These are phyloP conservation scores for Alosa sapidissima DNA, from an alignment of 2,797 vertebrate species.

Conservation along the genomic window DNA sequence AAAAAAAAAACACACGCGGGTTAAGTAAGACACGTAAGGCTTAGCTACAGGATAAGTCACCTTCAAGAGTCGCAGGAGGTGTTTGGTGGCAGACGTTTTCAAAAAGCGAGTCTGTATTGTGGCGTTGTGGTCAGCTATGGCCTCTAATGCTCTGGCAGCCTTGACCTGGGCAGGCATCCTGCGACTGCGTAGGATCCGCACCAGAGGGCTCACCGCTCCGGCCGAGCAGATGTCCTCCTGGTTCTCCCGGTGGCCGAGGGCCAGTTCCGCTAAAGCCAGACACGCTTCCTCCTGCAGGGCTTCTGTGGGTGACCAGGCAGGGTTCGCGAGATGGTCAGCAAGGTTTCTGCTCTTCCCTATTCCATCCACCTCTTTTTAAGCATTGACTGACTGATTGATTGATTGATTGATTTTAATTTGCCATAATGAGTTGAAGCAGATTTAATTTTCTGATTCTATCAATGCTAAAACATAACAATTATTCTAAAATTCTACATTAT, in stretches of 20 bases:
- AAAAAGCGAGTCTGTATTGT: constrained; percentile 69
- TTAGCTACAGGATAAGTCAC: constrained; percentile 50
- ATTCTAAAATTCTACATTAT: not conserved
- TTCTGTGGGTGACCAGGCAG: constrained; percentile 51
- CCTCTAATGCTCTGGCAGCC: constrained; percentile 72
- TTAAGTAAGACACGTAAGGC: not conserved
- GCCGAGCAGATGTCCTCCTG: constrained; percentile 65
- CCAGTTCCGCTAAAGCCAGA: constrained; percentile 71
- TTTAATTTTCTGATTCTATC: not conserved
- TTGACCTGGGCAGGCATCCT: constrained; percentile 68
- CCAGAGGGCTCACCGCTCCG: constrained; percentile 64
- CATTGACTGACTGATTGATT: not conserved
- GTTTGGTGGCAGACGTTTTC: constrained; percentile 59
- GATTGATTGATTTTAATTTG: not conserved
- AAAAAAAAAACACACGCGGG: not conserved
- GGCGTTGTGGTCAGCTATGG: constrained; percentile 66
- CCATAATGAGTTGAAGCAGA: not conserved
- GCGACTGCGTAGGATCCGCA: constrained; percentile 66
- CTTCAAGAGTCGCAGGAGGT: constrained; percentile 73
- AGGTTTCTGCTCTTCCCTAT: not conserved
- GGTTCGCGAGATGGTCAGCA: not conserved
- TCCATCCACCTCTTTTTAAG: too few relatives aligned
- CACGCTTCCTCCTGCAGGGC: constrained; percentile 66
- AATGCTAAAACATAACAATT: too few relatives aligned
- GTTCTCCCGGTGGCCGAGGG: constrained; percentile 61